phyloP scores from a whole-genome alignment of 1,140 invertebrate species.

The Drosophila burlai region DNA sequence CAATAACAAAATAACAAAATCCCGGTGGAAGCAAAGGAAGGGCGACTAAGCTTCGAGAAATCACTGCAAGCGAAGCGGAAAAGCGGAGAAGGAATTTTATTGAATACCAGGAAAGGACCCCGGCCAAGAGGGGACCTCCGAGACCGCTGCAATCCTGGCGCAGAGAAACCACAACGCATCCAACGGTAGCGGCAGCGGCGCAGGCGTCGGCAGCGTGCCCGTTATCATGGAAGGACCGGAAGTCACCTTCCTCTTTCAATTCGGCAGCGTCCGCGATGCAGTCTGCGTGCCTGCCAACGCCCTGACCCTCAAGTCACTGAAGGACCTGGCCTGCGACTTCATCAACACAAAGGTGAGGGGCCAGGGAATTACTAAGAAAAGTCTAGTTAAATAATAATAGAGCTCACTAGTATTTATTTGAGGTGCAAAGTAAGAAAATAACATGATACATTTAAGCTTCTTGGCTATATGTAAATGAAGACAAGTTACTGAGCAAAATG shows the following conservation, averaged over 20 bases:
- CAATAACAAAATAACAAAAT: conserved; percentile 33
- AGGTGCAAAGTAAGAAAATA: not conserved
- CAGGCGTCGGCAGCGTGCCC: conserved; percentile 66
- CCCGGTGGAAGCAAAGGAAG: not conserved
- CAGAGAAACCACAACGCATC: conserved; percentile 62
- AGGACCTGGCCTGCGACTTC: conserved; percentile 97
- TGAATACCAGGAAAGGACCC: conserved; percentile 24
- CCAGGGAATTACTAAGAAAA: not conserved
- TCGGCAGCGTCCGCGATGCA: conserved; percentile 95
- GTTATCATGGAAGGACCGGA: conserved; percentile 90
- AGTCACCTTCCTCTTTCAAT: conserved; percentile 97
- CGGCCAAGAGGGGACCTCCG: conserved; percentile 14
- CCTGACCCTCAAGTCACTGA: conserved; percentile 95
- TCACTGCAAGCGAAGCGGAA: conserved; percentile 36
- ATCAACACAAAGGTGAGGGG: conserved; percentile 94
- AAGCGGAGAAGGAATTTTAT: conserved; percentile 47
- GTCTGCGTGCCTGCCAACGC: conserved; percentile 92
- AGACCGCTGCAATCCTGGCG: conserved; percentile 62
- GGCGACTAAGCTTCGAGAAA: conserved; percentile 16
- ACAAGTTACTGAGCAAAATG: not conserved
- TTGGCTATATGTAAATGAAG: not conserved
- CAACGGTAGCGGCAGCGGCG: conserved; percentile 55
- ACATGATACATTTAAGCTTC: not conserved
- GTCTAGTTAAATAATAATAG: not conserved
- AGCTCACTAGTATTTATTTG: not conserved